These are phyloP conservation scores for Meliscaeva auricollis DNA, from an alignment of 2,888 invertebrate genomes.

Conservation along the genomic window DNA sequence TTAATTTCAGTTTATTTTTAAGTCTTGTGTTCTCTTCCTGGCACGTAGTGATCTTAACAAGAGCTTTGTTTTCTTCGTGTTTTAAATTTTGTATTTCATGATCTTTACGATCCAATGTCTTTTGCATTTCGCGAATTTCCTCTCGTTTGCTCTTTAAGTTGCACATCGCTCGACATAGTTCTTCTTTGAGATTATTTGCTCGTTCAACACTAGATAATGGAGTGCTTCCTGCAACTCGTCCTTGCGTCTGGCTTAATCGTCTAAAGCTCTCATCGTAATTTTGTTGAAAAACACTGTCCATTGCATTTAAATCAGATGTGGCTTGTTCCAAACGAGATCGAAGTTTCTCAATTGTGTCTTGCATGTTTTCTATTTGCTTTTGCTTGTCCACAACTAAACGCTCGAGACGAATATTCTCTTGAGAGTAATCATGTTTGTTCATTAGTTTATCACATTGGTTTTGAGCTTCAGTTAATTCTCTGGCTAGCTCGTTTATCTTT, in stretches of 20 bases:
- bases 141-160: constrained; percentile 85
- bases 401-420: constrained; percentile 81
- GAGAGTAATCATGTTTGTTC: constrained; percentile 79
- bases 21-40: constrained; percentile 82
- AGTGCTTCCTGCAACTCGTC: constrained; percentile 80
- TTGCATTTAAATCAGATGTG: constrained; percentile 81
- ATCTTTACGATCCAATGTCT: constrained; percentile 79
- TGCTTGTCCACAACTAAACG: constrained; percentile 80
- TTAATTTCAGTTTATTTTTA: constrained; percentile 79
- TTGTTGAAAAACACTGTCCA: constrained; percentile 82
- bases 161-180: constrained; percentile 84
- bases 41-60: constrained; percentile 81
- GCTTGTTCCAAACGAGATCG: constrained; percentile 81
- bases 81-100: constrained; percentile 80
- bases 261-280: constrained; percentile 80
- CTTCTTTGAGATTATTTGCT: constrained; percentile 83
- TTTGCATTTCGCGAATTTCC: constrained; percentile 85
- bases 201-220: constrained; percentile 82
- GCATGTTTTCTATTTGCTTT: constrained; percentile 80
- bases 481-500: constrained; percentile 87
- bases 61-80: constrained; percentile 81
- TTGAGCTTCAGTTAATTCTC: constrained; percentile 87
- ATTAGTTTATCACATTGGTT: constrained; percentile 83
- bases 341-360: constrained; percentile 80
- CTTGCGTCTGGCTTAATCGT: constrained; percentile 78